Conservation (phyloP, 2,113 vertebrate genomes). For the Heterochromis multidens region DNA sequence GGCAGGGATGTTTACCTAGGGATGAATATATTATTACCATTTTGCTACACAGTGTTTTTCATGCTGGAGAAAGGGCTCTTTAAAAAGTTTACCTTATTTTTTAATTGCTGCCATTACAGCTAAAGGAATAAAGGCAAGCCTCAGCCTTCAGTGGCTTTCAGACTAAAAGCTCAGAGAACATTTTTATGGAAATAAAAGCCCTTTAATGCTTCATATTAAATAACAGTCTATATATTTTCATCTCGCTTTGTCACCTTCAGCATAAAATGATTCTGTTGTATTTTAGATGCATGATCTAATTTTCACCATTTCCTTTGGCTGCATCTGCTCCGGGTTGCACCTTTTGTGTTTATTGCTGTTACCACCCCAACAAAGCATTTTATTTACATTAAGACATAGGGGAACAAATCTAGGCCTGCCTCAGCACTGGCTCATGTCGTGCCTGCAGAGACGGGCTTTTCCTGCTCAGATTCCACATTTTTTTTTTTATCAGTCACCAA, state of each 20-base stretch:
- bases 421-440: constrained; percentile 44
- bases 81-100: constrained; percentile 66
- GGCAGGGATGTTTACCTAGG: constrained; percentile 78
- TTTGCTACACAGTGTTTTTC: constrained; percentile 73
- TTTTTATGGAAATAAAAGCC: constrained; percentile 44
- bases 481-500: constrained; percentile 52
- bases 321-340: background rate
- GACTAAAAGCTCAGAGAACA: constrained; percentile 32
- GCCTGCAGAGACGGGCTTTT: constrained; percentile 55
- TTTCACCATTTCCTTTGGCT: background rate
- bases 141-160: constrained; percentile 33
- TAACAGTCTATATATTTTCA: constrained; percentile 16
- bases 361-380: constrained; percentile 39
- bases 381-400: constrained; percentile 69
- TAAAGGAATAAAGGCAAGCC: constrained; percentile 55
- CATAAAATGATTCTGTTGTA: background rate
- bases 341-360: constrained; percentile 26
- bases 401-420: constrained; percentile 59
- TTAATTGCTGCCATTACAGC: constrained; percentile 76
- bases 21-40: constrained; percentile 78
- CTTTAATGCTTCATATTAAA: constrained; percentile 28
- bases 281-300: background rate
- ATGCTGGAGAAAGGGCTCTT: constrained; percentile 61
- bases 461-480: constrained; percentile 65
- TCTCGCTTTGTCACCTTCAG: background rate